Conservation (phyloP, 2,888 invertebrate species). For the Lapara coniferarum region DNA sequence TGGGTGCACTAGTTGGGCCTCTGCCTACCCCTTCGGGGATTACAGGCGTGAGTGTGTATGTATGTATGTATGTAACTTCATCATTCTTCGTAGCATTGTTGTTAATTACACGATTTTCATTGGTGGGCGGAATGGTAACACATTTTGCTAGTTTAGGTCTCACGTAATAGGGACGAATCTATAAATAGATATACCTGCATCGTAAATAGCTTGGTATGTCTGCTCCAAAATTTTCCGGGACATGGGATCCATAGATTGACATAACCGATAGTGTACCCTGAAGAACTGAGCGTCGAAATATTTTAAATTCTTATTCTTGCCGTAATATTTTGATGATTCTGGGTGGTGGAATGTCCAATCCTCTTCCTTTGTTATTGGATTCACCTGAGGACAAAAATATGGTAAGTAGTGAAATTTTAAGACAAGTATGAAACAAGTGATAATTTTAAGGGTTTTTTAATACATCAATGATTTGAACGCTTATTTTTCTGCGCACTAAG, state of each 20-base stretch:
- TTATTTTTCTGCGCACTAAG: no score
- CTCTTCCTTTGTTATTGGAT: slow-evolving; percentile 85
- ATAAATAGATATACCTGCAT: slow-evolving; percentile 77
- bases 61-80: no score
- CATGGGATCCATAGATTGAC: slow-evolving; percentile 74
- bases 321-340: slow-evolving; percentile 83
- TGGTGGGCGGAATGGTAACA: no score
- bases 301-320: slow-evolving; percentile 84
- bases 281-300: slow-evolving; percentile 89
- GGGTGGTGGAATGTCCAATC: slow-evolving; percentile 59
- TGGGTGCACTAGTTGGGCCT: no score
- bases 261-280: slow-evolving; percentile 86
- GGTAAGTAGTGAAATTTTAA: background rate
- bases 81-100: no score
- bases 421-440: background rate
- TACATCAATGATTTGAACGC: no score
- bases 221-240: slow-evolving; percentile 88
- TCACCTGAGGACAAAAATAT: slow-evolving; percentile 50
- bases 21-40: no score
- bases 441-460: no score
- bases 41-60: no score
- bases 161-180: no score
- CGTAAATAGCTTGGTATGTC: slow-evolving; percentile 88
- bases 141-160: no score
- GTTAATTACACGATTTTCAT: no score